A percentile compares a stretch with the other conserved stretches of the same genome.
Conservation (phyloP, 2,797 vertebrate species). For the Lutjanus argentimaculatus region DNA sequence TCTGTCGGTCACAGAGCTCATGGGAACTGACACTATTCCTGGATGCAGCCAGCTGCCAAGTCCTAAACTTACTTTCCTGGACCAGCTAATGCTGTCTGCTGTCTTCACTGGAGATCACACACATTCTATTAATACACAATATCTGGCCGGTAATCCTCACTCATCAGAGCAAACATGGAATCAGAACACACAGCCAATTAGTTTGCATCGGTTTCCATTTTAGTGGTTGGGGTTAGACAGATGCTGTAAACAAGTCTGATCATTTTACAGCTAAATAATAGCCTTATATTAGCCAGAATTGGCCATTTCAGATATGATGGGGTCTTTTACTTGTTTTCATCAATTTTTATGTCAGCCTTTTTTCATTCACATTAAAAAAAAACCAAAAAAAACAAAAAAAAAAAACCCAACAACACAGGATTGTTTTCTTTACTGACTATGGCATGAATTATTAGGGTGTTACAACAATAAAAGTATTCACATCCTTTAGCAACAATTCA, state of each 20-base stretch:
- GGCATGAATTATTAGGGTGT: not conserved
- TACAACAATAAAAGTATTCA: not conserved
- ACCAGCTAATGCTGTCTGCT: conserved; percentile 32
- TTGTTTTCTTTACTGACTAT: not conserved
- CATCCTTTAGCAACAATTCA: not conserved
- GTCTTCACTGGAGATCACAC: conserved; percentile 52
- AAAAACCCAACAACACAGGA: no score
- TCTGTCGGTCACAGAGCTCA: conserved; percentile 42
- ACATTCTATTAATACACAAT: conserved; percentile 60
- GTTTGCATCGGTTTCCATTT: conserved; percentile 16
- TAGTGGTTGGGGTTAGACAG: not conserved
- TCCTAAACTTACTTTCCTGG: conserved; percentile 54
- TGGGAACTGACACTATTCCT: conserved; percentile 60
- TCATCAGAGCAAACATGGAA: conserved; percentile 41
- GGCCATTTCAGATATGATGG: not conserved
- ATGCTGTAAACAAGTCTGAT: conserved; percentile 21
- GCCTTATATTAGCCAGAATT: not conserved
- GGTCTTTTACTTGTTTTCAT: not conserved
- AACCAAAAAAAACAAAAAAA: no score
- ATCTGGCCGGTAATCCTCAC: conserved; percentile 20
- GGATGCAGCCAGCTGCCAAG: conserved; percentile 54
- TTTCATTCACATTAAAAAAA: not conserved
- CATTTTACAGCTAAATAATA: not conserved
- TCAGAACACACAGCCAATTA: conserved; percentile 1
- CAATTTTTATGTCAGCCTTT: not conserved